Evolutionary conservation across 2,888 invertebrate genomes (phyloP).

Genomic region (Stenotaenia linearis): DNA sequence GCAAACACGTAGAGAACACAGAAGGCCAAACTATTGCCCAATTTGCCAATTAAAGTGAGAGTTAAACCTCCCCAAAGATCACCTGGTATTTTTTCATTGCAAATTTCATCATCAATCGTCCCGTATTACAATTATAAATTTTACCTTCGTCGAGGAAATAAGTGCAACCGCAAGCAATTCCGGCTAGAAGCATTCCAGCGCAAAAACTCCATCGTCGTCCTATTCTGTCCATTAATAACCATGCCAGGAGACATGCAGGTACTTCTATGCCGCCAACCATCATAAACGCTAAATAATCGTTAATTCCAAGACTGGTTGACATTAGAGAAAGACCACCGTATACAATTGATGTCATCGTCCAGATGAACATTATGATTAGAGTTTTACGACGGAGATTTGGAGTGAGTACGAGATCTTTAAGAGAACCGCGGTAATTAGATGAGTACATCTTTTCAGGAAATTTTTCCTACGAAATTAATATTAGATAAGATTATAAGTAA

Average conservation of each 20-base stretch:
- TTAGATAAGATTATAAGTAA: no score
- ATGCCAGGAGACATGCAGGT: conserved; percentile 38
- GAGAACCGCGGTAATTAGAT: background rate
- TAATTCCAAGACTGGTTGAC: conserved; percentile 38
- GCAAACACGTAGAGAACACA: conserved; percentile 64
- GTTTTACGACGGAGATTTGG: conserved; percentile 30
- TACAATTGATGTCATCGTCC: conserved; percentile 39
- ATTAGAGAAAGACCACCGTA: conserved; percentile 40
- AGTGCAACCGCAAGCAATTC: conserved; percentile 54
- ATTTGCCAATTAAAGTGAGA: conserved; percentile 61
- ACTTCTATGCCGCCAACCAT: conserved; percentile 39
- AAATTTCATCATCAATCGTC: background rate
- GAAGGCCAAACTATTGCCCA: conserved; percentile 63
- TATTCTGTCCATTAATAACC: conserved; percentile 31
- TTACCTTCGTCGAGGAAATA: conserved; percentile 41
- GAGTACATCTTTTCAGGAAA: background rate
- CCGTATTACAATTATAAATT: background rate
- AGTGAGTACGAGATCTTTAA: conserved; percentile 27
- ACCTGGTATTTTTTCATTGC: conserved; percentile 21
- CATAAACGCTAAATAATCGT: conserved; percentile 38
- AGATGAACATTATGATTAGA: conserved; percentile 33
- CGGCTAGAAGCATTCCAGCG: conserved; percentile 36
- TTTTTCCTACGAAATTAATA: conserved; percentile 16
- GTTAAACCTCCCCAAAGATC: conserved; percentile 57
- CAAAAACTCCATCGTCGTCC: conserved; percentile 36